phyloP scores from a whole-genome alignment of 2,797 vertebrate genomes.

The Amphiprion clarkii region DNA sequence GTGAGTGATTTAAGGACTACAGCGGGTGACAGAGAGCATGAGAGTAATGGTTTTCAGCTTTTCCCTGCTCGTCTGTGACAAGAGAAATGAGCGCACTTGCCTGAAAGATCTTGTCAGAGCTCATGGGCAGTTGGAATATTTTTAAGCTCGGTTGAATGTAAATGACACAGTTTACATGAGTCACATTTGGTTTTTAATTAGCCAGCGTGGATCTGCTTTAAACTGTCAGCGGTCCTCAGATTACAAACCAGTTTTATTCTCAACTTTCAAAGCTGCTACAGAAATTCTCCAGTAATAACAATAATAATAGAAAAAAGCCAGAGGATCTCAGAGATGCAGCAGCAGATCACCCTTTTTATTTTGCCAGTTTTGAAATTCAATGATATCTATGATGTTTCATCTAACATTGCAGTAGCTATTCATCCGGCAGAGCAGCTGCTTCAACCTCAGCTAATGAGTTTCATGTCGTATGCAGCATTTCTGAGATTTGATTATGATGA shows the following conservation, averaged over 20 bases:
- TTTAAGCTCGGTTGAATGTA: constrained; percentile 63
- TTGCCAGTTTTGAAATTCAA: constrained; percentile 46
- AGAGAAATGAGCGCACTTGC: constrained; percentile 63
- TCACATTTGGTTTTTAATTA: constrained; percentile 67
- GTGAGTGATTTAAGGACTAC: constrained; percentile 79
- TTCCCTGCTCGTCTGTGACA: constrained; percentile 61
- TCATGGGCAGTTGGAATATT: constrained; percentile 66
- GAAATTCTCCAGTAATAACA: constrained; percentile 41
- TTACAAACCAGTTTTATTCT: constrained; percentile 43
- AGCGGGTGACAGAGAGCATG: constrained; percentile 70
- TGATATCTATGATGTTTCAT: constrained; percentile 66
- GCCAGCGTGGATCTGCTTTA: constrained; percentile 54
- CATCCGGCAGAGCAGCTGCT: constrained; percentile 68
- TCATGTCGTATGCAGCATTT: constrained; percentile 68
- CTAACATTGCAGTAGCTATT: constrained; percentile 56
- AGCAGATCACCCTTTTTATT: constrained; percentile 46
- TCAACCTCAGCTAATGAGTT: constrained; percentile 72
- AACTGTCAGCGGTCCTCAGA: constrained; percentile 56
- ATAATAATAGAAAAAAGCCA: constrained; percentile 2
- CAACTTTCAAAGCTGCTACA: constrained; percentile 32
- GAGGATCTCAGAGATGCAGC: constrained; percentile 41
- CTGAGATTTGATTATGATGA: constrained; percentile 65
- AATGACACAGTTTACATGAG: constrained; percentile 68
- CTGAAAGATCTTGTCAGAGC: constrained; percentile 70
- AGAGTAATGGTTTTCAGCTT: constrained; percentile 75